Evolutionary conservation across 2,113 vertebrate species (phyloP).

Genomic region (Arothron firmamentum): DNA sequence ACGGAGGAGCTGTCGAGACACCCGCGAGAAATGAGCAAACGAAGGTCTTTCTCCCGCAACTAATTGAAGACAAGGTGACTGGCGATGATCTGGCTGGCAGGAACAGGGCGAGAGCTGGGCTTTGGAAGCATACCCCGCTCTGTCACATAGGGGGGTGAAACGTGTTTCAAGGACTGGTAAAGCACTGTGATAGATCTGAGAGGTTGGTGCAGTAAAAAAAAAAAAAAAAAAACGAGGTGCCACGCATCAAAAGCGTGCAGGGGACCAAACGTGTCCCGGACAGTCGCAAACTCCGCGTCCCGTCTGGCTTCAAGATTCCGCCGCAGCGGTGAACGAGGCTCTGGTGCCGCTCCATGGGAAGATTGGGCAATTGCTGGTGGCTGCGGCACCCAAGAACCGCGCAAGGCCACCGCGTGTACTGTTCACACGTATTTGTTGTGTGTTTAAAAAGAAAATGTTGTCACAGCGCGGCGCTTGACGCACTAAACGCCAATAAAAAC

Average conservation of each 20-base stretch:
- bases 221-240: not conserved
- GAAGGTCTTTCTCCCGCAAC: not conserved
- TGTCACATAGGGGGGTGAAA: not conserved
- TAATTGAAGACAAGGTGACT: conserved; percentile 49
- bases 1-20: conserved; percentile 34
- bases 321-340: conserved; percentile 65
- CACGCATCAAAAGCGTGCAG: not conserved
- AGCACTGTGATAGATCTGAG: not conserved
- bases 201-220: not conserved
- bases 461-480: too few species aligned
- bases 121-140: conserved; percentile 15
- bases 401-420: conserved; percentile 27
- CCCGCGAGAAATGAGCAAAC: conserved; percentile 14
- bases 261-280: not conserved
- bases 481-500: conserved; percentile 30
- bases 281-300: not conserved
- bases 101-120: conserved; percentile 35
- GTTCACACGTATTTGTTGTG: conserved; percentile 23
- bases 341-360: conserved; percentile 82
- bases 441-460: too few species aligned
- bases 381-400: conserved; percentile 45
- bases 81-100: conserved; percentile 33
- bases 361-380: conserved; percentile 74
- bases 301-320: conserved; percentile 3
- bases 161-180: conserved; percentile 10